Percentiles rank a stretch among this genome's conserved stretches.
Evolutionary conservation across 2,888 invertebrate genomes (phyloP).

Genomic region (Empis livida): DNA sequence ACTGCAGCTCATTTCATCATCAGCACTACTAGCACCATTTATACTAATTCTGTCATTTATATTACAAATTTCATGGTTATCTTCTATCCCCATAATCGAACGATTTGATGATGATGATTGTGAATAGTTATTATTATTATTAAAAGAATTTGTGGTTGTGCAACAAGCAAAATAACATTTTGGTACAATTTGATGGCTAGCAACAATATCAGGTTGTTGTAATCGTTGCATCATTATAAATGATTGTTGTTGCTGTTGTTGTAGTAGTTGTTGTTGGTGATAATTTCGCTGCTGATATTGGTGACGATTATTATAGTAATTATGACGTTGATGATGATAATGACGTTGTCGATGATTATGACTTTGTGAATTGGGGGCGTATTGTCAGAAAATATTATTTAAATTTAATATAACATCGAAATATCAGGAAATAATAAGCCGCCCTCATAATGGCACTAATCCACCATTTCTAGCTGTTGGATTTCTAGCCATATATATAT

Average conservation of each 20-base stretch:
- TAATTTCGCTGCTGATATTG: neutral
- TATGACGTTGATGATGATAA: neutral
- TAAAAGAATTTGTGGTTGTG: too few relatives aligned
- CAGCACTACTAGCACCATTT: conserved; percentile 11
- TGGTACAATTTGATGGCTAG: neutral
- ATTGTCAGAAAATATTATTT: conserved; percentile 36
- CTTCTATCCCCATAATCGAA: too few relatives aligned
- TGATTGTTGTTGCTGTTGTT: neutral
- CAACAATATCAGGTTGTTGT: neutral
- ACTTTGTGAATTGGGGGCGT: conserved; percentile 13
- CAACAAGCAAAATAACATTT: neutral
- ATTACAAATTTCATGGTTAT: neutral
- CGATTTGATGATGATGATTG: too few relatives aligned
- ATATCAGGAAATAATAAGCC: conserved; percentile 36
- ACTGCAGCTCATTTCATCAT: neutral
- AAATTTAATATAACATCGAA: conserved; percentile 37
- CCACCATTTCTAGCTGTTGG: conserved; percentile 77
- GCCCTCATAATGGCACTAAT: conserved; percentile 63
- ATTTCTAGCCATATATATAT: conserved; percentile 87
- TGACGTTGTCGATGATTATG: neutral
- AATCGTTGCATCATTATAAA: neutral
- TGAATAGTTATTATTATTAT: too few relatives aligned
- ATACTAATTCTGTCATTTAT: conserved; percentile 5
- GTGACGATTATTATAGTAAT: neutral
- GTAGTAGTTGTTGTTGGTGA: neutral